These are phyloP conservation scores for Adela reaumurella DNA, from an alignment of 2,888 invertebrate species.

Conservation along the genomic window DNA sequence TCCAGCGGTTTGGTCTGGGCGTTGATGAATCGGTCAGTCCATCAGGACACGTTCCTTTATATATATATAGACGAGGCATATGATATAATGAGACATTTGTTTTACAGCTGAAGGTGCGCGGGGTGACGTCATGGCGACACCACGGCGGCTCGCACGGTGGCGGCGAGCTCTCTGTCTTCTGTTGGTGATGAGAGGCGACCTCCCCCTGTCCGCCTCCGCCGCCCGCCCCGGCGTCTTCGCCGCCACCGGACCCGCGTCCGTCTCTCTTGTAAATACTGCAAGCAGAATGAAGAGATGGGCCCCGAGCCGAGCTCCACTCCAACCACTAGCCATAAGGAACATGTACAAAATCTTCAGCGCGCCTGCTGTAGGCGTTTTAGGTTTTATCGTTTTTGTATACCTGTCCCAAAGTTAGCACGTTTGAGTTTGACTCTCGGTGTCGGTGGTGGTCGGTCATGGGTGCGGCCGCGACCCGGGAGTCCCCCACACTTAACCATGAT, in stretches of 20 bases:
- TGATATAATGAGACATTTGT: too few relatives aligned
- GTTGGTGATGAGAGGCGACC: constrained; percentile 61
- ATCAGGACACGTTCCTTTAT: too few relatives aligned
- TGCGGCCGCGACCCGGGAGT: not conserved
- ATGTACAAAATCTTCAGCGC: not conserved
- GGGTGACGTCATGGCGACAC: constrained; percentile 72
- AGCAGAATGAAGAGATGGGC: not conserved
- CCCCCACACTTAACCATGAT: not conserved
- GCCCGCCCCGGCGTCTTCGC: constrained; percentile 3
- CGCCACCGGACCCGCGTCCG: not conserved
- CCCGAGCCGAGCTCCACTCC: not conserved
- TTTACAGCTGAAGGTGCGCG: constrained; percentile 71
- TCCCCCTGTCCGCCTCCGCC: not conserved
- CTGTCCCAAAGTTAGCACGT: not conserved
- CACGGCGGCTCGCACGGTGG: constrained; percentile 61
- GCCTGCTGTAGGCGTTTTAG: not conserved
- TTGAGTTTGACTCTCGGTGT: too few relatives aligned
- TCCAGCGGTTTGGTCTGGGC: too few relatives aligned
- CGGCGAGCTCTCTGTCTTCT: constrained; percentile 74
- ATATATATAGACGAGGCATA: too few relatives aligned
- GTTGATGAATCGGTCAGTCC: too few relatives aligned
- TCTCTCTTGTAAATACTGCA: not conserved
- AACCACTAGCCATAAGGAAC: not conserved
- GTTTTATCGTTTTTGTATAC: not conserved
- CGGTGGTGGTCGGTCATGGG: too few relatives aligned